These are phyloP conservation scores for Rallus limicola DNA, from an alignment of 2,113 vertebrate genomes.

Conservation along the genomic window DNA sequence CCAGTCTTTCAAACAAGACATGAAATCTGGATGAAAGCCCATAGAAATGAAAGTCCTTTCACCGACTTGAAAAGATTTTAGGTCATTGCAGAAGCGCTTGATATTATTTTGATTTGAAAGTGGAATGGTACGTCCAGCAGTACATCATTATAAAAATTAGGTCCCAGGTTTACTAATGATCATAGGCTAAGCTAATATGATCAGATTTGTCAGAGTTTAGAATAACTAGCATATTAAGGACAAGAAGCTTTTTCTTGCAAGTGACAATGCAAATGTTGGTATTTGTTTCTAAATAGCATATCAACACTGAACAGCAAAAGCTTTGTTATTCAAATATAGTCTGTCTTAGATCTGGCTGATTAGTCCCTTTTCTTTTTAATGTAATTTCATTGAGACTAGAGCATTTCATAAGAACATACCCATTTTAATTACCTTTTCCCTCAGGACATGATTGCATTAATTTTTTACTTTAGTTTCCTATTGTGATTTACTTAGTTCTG, in stretches of 20 bases:
- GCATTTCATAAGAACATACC: neutral
- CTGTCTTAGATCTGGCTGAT: neutral
- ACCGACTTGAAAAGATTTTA: neutral
- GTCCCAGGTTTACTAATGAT: neutral
- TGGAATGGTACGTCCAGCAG: neutral
- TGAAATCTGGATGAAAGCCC: neutral
- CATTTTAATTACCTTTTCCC: constrained; percentile 3
- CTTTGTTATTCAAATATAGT: neutral
- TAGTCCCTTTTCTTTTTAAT: neutral
- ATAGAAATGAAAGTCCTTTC: neutral
- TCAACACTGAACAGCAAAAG: neutral
- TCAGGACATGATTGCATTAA: neutral
- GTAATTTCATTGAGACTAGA: neutral
- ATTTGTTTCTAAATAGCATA: neutral
- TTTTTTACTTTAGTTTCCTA: neutral
- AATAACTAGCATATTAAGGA: neutral
- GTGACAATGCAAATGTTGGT: neutral
- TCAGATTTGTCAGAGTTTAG: neutral
- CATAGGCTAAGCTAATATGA: neutral
- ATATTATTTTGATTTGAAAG: neutral
- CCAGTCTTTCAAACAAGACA: neutral
- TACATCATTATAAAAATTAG: neutral
- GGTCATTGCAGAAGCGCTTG: neutral
- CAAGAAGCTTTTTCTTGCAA: neutral
- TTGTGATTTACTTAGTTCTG: neutral